A percentile compares a stretch with the other conserved stretches of the same genome.
Evolutionary conservation across 2,888 invertebrate genomes (phyloP).

Genomic region (Melikaiella ostensackeni): DNA sequence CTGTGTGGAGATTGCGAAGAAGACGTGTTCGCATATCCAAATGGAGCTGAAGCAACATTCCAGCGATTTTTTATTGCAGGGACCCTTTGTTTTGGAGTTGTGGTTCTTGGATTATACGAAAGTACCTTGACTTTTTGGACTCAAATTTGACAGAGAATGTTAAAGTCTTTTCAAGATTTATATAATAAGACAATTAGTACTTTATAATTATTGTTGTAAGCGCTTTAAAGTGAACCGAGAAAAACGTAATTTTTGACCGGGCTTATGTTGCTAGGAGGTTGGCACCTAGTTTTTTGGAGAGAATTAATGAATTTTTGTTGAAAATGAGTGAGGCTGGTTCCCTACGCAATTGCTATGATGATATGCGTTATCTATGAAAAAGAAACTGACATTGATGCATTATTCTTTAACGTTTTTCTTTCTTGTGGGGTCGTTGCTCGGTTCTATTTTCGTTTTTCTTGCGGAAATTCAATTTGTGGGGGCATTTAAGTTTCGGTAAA

Average conservation of each 20-base stretch:
- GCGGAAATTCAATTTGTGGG: slow-evolving; percentile 49
- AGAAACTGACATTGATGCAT: slow-evolving; percentile 56
- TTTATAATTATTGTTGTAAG: no score
- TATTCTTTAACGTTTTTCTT: slow-evolving; percentile 59
- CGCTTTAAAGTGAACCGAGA: no score
- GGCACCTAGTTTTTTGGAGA: slow-evolving; percentile 59
- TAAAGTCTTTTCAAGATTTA: no score
- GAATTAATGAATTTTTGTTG: slow-evolving; percentile 56
- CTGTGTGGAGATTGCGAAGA: slow-evolving; percentile 50
- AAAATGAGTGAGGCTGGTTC: slow-evolving; percentile 59
- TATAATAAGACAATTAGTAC: no score
- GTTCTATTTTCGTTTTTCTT: slow-evolving; percentile 52
- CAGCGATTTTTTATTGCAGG: slow-evolving; percentile 57
- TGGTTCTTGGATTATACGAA: slow-evolving; percentile 61
- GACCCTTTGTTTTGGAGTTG: slow-evolving; percentile 59
- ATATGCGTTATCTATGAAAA: slow-evolving; percentile 44
- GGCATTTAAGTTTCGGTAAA: neutral
- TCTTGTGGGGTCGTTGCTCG: slow-evolving; percentile 53
- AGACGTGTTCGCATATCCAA: slow-evolving; percentile 57
- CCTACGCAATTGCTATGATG: slow-evolving; percentile 56
- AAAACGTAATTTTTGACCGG: slow-evolving; percentile 35
- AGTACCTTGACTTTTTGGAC: no score
- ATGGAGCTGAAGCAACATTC: slow-evolving; percentile 47
- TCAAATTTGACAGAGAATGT: no score
- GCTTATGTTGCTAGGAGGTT: neutral